Evolutionary conservation across 2,113 vertebrate genomes (phyloP).

Genomic region (Phyllostomus discolor): DNA sequence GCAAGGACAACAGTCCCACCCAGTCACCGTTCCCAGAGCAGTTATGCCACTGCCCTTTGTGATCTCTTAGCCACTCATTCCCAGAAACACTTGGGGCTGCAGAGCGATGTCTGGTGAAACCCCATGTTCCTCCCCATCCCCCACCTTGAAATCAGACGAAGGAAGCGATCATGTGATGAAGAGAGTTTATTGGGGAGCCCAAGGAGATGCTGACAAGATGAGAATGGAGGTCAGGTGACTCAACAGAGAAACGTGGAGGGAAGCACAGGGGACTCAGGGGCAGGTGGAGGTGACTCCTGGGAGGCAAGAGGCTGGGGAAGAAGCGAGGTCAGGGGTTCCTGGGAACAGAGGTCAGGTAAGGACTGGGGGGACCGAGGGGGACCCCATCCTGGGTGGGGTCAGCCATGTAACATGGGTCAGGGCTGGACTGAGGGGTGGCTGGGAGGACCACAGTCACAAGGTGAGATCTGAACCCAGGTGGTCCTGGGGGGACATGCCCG

Average conservation of each 20-base stretch:
- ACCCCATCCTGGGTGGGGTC: background rate
- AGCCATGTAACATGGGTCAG: background rate
- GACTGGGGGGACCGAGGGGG: too few relatives aligned
- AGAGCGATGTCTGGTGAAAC: background rate
- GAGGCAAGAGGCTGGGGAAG: background rate
- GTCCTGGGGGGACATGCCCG: rapidly evolving
- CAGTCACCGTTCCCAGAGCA: background rate
- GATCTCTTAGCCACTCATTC: background rate
- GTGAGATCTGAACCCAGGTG: background rate
- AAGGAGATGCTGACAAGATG: too few relatives aligned
- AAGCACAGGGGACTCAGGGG: background rate
- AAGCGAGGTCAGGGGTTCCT: rapidly evolving
- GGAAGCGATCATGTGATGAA: background rate
- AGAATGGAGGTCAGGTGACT: background rate
- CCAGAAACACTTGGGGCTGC: rapidly evolving
- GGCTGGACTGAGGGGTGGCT: background rate
- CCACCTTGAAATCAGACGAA: background rate
- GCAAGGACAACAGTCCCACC: rapidly evolving
- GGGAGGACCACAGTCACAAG: background rate
- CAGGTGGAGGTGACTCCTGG: background rate
- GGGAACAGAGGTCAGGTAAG: background rate
- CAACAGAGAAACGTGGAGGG: rapidly evolving
- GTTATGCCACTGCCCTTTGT: background rate
- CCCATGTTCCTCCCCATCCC: rapidly evolving
- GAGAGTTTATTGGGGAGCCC: background rate